Evolutionary conservation across 2,888 invertebrate genomes (phyloP).

Genomic region (Lymantria dispar): DNA sequence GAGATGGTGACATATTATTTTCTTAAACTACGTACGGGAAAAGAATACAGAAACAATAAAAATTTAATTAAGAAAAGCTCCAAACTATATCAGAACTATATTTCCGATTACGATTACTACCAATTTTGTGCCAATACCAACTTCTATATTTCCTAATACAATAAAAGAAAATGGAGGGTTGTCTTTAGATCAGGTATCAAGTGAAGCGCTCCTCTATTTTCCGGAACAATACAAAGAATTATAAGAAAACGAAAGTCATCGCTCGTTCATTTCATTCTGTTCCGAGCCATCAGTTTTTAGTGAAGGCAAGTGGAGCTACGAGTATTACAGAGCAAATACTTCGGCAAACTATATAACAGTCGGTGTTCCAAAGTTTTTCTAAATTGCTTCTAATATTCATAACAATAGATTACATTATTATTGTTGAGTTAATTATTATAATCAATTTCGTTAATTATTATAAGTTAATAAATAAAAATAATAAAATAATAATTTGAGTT

Average conservation of each 20-base stretch:
- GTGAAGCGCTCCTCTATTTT: slow-evolving; percentile 49
- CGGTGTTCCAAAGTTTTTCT: slow-evolving; percentile 25
- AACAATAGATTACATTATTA: slow-evolving; percentile 10
- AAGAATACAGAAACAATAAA: too few species aligned
- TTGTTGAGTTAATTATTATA: too few species aligned
- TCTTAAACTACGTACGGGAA: too few species aligned
- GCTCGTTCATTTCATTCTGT: slow-evolving; percentile 70
- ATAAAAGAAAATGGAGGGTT: slow-evolving; percentile 44
- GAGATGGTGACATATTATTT: too few species aligned
- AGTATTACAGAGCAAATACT: slow-evolving; percentile 50
- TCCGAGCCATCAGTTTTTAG: slow-evolving; percentile 68
- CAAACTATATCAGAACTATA: slow-evolving; percentile 22
- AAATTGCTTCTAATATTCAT: slow-evolving; percentile 10
- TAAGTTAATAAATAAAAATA: too few species aligned
- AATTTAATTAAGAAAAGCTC: slow-evolving; percentile 1
- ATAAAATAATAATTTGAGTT: too few species aligned
- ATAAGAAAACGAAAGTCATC: slow-evolving; percentile 73
- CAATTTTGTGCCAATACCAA: slow-evolving; percentile 22
- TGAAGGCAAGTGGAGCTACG: slow-evolving; percentile 47
- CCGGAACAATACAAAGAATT: slow-evolving; percentile 62
- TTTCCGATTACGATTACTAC: slow-evolving; percentile 17
- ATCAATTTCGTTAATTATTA: too few species aligned
- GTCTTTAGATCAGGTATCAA: slow-evolving; percentile 49
- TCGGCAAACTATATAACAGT: slow-evolving; percentile 52
- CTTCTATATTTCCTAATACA: slow-evolving; percentile 30